Evolutionary conservation across 2,888 invertebrate species (phyloP), one percentile per base, ranked within the genome.

Genomic region (Tolmerus cingulatus): DNA sequence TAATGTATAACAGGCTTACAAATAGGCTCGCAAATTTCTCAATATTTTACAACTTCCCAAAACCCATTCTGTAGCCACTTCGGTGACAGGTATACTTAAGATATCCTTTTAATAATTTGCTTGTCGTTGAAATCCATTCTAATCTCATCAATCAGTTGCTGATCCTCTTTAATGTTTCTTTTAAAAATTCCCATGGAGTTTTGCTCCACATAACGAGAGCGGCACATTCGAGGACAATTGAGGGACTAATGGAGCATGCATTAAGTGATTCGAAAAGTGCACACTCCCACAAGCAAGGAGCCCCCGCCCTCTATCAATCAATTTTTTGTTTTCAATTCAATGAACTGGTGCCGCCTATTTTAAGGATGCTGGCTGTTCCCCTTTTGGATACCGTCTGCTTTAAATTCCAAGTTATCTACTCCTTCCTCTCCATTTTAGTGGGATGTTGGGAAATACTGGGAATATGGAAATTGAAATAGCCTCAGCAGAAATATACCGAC

Each of bases 291-390:
- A 23, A 37, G 8, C 40, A 16, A 23, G 43, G 43, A 27, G n/a
- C 74, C 74, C 40, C 46, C 74, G 27, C 46, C 16, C 27, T 23
- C 74, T 74, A 82, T 87, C 87, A 87, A 87, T 87, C 87, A 87
- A 87, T 87, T 87, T 87, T 87, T 74, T 74, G 87, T 81, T 74
- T 87, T 87, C 87, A 87, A 82, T 87, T 87, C 87, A 87, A 81
- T 87, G 87, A 87, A 87, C 87, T n/a, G n/a, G n/a, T n/a, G n/a
- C 82, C 74, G 74, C 74, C 74, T 74, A 43, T 37, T 74, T 85
- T 16, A 27, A 74, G 74, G n/a, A 37, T 51, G 27, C 55, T n/a
- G 74, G 19, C 51, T 27, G 51, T 34, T 46, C 55, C 55, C 43
- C 76, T 76, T 86, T 55, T 9, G n/a, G 46, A 37, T 19, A 5